A percentile compares a stretch with the other conserved stretches of the same genome.
Evolutionary conservation across 1,140 invertebrate genomes (phyloP).

Genomic region (Panulirus ornatus): DNA sequence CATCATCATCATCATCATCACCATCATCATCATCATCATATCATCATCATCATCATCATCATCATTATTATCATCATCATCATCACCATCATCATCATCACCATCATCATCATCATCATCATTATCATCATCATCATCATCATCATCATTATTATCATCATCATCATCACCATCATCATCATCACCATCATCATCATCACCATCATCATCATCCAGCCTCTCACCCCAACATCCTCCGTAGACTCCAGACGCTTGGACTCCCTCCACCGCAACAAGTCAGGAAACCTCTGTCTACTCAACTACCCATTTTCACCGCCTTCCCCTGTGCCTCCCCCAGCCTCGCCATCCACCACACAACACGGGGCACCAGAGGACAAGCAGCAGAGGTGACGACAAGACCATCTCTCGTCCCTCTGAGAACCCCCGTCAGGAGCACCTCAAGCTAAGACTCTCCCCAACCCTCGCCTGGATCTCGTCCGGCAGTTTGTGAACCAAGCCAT

Average conservation of each 20-base stretch:
- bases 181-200: background rate
- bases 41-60: background rate
- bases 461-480: no score
- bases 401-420: no score
- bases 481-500: no score
- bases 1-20: background rate
- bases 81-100: background rate
- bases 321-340: background rate
- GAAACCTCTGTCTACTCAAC: background rate
- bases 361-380: background rate
- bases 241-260: background rate
- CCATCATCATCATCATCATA: no score
- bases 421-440: no score
- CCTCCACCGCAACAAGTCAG: background rate
- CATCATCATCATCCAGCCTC: background rate
- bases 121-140: background rate
- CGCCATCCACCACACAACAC: background rate
- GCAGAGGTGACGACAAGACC: background rate
- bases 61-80: constrained; percentile 1
- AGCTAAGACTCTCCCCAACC: no score
- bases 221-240: background rate
- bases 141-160: background rate
- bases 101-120: background rate
- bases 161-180: background rate
- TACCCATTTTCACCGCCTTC: background rate